Evolutionary conservation across 2,113 vertebrate genomes (phyloP).

Genomic region (Aplodontia rufa): DNA sequence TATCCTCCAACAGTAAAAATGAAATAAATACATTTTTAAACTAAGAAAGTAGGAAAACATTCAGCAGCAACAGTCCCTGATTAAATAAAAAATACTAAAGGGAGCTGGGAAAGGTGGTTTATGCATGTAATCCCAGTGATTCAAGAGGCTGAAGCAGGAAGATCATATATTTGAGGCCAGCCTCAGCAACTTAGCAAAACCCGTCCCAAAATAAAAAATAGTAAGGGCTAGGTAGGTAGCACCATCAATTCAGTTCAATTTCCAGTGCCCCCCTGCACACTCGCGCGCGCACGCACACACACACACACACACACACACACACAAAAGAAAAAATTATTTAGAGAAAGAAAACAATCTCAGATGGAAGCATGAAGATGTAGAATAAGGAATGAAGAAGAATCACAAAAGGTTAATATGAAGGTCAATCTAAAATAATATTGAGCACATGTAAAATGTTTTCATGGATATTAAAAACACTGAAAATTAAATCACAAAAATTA

Average conservation of each 20-base stretch:
- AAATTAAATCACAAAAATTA: constrained; percentile 29
- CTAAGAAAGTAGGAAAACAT: not conserved
- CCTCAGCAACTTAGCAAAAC: not conserved
- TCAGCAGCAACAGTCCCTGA: not conserved
- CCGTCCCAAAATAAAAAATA: not conserved
- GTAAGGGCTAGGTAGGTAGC: not conserved
- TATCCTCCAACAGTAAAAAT: not conserved
- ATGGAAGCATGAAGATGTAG: not conserved
- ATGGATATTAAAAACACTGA: not conserved
- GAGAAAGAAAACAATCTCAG: not conserved
- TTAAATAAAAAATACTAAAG: not conserved
- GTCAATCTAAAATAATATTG: not conserved
- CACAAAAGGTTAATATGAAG: not conserved
- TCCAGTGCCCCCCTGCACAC: no score
- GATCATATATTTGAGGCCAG: not conserved
- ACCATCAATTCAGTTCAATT: no score
- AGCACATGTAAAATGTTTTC: not conserved
- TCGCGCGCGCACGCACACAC: no score
- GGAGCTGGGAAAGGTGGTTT: not conserved
- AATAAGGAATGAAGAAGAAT: not conserved
- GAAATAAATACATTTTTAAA: constrained; percentile 33
- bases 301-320: no score
- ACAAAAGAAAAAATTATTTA: not conserved
- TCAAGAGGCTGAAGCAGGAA: not conserved
- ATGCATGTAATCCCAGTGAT: not conserved